Evolutionary conservation across 2,888 invertebrate genomes (phyloP).

Genomic region (Thumatha senex): DNA sequence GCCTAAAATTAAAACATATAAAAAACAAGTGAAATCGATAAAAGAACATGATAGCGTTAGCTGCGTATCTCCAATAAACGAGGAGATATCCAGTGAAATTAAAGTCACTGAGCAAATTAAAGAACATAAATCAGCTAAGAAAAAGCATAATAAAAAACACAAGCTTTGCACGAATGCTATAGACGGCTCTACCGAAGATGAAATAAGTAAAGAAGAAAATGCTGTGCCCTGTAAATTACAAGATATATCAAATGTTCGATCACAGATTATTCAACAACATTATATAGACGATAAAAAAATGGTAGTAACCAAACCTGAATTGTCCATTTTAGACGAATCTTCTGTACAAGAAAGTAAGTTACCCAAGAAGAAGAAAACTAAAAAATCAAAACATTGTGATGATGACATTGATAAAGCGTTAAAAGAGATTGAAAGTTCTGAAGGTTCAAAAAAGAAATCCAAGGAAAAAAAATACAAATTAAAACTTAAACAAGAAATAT

Average conservation of each 20-base stretch:
- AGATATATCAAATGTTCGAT: conserved; percentile 32
- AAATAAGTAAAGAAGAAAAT: conserved; percentile 8
- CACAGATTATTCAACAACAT: conserved; percentile 28
- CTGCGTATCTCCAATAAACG: conserved; percentile 32
- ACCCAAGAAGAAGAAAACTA: conserved; percentile 61
- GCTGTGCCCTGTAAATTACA: conserved; percentile 3
- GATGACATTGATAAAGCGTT: conserved; percentile 59
- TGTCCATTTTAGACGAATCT: conserved; percentile 15
- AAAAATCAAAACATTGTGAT: conserved; percentile 50
- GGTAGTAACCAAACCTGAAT: conserved; percentile 12
- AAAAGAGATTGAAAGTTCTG: conserved; percentile 52
- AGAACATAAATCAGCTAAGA: conserved; percentile 35
- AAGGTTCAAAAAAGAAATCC: conserved; percentile 46
- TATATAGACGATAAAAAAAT: conserved; percentile 4
- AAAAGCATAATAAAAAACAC: conserved; percentile 31
- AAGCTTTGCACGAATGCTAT: conserved; percentile 20
- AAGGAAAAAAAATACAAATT: conserved; percentile 42
- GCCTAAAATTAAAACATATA: conserved; percentile 52
- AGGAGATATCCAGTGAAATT: conserved; percentile 30
- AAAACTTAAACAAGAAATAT: conserved; percentile 9
- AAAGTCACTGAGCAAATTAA: conserved; percentile 42
- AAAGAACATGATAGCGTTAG: conserved; percentile 33
- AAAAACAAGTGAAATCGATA: conserved; percentile 52
- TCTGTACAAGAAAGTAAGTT: conserved; percentile 41
- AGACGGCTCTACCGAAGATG: conserved; percentile 5